phyloP scores from a whole-genome alignment of 1,140 invertebrate genomes.

The Diachasmimorpha longicaudata region DNA sequence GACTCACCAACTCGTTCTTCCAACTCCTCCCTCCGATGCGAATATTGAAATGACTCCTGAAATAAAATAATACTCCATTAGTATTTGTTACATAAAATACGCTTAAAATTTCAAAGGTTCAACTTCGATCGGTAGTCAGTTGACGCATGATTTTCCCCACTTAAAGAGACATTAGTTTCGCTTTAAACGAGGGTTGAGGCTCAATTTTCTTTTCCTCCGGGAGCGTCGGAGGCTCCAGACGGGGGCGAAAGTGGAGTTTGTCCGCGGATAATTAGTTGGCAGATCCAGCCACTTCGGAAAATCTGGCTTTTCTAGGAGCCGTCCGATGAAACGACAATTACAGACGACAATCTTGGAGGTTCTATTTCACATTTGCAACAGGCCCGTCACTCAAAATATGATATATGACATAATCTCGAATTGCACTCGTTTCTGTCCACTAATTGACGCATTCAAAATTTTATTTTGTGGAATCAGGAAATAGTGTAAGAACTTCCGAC shows the following conservation, averaged over 20 bases:
- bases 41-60: background rate
- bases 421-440: too few species aligned
- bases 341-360: too few species aligned
- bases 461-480: too few species aligned
- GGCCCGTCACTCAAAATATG: too few species aligned
- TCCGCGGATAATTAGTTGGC: slow-evolving; percentile 52
- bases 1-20: background rate
- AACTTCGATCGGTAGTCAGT: background rate
- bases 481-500: too few species aligned
- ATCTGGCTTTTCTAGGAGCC: too few species aligned
- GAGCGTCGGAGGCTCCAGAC: slow-evolving; percentile 10
- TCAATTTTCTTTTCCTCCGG: too few species aligned
- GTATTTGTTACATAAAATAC: background rate
- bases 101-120: background rate
- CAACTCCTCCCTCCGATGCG: background rate
- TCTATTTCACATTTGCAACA: too few species aligned
- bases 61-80: background rate
- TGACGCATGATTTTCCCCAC: too few species aligned
- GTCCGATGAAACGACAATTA: too few species aligned
- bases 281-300: background rate
- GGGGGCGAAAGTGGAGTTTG: slow-evolving; percentile 26
- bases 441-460: too few species aligned
- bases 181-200: background rate
- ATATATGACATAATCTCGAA: too few species aligned
- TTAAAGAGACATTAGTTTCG: slow-evolving; percentile 30